A percentile compares a stretch with the other conserved stretches of the same genome.
Evolutionary conservation across 2,888 invertebrate species (phyloP).

Genomic region (Acrobeloides nanus): DNA sequence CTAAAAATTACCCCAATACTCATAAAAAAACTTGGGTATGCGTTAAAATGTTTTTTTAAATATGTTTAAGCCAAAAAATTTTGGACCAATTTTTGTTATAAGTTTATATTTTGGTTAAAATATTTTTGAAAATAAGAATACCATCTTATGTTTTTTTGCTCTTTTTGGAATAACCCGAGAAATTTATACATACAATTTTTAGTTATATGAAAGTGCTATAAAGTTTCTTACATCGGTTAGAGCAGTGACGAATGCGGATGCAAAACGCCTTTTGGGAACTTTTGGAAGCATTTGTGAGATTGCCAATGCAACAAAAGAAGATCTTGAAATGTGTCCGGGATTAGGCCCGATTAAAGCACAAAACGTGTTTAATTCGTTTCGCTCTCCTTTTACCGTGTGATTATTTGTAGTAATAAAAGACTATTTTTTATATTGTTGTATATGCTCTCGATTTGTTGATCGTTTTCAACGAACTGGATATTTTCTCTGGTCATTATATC

Average conservation of each 20-base stretch:
- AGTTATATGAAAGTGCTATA: conserved; percentile 34
- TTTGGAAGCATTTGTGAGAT: conserved; percentile 39
- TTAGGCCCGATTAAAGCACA: conserved; percentile 44
- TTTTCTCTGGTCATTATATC: no score
- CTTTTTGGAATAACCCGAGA: no score
- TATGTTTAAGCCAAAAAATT: no score
- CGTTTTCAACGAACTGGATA: neutral
- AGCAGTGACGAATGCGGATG: conserved; percentile 42
- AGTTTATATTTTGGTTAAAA: neutral
- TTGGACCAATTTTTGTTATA: no score
- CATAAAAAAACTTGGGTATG: no score
- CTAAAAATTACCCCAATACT: no score
- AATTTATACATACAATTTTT: conserved; percentile 3
- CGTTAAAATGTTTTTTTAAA: no score
- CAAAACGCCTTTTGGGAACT: conserved; percentile 38
- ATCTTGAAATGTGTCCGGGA: conserved; percentile 40
- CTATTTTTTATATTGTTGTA: conserved; percentile 10
- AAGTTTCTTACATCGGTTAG: conserved; percentile 41
- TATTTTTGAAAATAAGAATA: neutral
- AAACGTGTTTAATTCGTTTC: conserved; percentile 36
- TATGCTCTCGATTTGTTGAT: neutral
- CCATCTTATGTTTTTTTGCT: neutral
- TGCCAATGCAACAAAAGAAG: conserved; percentile 31
- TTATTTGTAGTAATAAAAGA: conserved; percentile 1
- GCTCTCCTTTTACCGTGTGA: conserved; percentile 15